phyloP scores from a whole-genome alignment of 2,797 vertebrate genomes.

The Amazona ochrocephala region DNA sequence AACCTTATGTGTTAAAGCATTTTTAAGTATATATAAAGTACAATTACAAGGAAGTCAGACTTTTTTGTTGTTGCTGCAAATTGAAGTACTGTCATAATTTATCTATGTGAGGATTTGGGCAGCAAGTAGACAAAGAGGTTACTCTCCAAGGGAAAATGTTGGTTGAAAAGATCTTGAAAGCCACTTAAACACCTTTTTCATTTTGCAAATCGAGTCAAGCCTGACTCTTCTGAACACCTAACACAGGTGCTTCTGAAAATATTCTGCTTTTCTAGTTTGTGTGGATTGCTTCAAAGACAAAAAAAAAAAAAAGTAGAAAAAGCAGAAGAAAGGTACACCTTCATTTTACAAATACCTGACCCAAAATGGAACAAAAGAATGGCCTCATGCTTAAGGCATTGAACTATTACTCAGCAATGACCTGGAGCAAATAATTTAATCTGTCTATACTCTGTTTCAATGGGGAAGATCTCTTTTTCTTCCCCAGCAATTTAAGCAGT shows the following conservation, averaged over 20 bases:
- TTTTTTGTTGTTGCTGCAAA: neutral
- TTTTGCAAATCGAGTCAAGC: neutral
- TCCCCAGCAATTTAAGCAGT: slow-evolving; percentile 22
- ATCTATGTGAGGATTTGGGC: neutral
- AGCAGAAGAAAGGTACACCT: neutral
- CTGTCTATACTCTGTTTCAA: slow-evolving; percentile 22
- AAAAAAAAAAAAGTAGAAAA: neutral
- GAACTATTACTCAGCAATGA: slow-evolving; percentile 36
- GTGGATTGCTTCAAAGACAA: neutral
- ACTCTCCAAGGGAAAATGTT: neutral
- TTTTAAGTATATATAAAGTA: neutral
- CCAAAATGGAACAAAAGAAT: slow-evolving; percentile 33
- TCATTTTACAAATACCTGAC: slow-evolving; percentile 46
- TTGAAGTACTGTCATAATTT: neutral
- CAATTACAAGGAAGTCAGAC: neutral
- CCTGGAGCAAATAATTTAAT: slow-evolving; percentile 31
- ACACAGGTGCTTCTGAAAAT: slow-evolving; percentile 15
- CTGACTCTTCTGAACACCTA: neutral
- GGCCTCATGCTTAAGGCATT: slow-evolving; percentile 8
- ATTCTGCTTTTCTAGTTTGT: slow-evolving; percentile 1
- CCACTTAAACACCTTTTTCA: neutral
- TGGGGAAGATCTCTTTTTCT: neutral
- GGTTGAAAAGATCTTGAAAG: neutral
- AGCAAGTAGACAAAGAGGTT: neutral
- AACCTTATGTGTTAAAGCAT: neutral